Evolutionary conservation across 92 coral and sea anemone genomes (phyloP).

Genomic region (Epizoanthus stellaris): DNA sequence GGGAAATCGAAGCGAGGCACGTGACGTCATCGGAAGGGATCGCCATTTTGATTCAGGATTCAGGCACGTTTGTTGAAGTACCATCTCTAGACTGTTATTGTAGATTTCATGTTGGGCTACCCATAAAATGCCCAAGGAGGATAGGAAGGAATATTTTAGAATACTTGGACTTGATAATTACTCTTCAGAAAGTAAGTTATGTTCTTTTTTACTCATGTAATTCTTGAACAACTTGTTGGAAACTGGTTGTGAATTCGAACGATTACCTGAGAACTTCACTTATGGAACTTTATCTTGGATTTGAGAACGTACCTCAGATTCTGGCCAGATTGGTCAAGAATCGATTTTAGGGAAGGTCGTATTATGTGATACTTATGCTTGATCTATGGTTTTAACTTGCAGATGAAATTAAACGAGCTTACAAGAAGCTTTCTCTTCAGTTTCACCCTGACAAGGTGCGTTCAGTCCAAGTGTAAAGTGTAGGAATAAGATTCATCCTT

Average conservation of each 20-base stretch:
- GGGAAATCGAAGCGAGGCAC: slow-evolving; percentile 67
- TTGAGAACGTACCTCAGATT: neutral
- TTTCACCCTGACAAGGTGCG: slow-evolving; percentile 91
- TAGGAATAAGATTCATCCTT: slow-evolving; percentile 16
- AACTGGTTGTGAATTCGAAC: slow-evolving; percentile 43
- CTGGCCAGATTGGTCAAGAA: neutral
- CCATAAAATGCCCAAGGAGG: slow-evolving; percentile 98
- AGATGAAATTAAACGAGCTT: slow-evolving; percentile 92
- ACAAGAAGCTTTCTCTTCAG: slow-evolving; percentile 87
- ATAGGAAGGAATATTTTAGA: slow-evolving; percentile 88
- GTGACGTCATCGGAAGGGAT: slow-evolving; percentile 95
- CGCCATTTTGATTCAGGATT: slow-evolving; percentile 93
- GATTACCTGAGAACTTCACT: slow-evolving; percentile 25
- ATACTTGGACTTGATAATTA: slow-evolving; percentile 85
- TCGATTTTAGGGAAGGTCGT: neutral
- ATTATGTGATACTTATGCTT: neutral
- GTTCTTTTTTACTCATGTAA: neutral
- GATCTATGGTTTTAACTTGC: slow-evolving; percentile 67
- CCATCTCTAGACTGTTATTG: slow-evolving; percentile 64
- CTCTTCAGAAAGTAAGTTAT: slow-evolving; percentile 87
- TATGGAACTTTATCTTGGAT: slow-evolving; percentile 27
- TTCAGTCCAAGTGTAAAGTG: neutral
- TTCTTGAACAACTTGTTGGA: slow-evolving; percentile 4
- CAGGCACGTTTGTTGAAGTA: slow-evolving; percentile 67
- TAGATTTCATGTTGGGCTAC: slow-evolving; percentile 75